Evolutionary conservation across 2,797 vertebrate species (phyloP).

Genomic region (Helicolenus hilgendorfi): DNA sequence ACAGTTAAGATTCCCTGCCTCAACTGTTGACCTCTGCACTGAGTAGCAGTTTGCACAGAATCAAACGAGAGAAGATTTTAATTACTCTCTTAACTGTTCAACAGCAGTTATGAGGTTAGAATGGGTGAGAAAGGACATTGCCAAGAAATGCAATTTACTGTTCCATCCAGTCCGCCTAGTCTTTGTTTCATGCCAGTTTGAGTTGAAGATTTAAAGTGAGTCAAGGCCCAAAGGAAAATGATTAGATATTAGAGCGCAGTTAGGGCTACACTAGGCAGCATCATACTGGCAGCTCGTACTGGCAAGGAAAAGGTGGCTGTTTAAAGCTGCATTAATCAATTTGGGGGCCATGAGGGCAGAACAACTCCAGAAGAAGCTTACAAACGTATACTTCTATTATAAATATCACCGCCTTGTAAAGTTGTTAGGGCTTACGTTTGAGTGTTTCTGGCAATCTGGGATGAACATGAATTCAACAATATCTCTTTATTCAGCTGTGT

Average conservation of each 20-base stretch:
- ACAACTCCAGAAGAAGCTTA: neutral
- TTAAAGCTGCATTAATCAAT: slow-evolving; percentile 33
- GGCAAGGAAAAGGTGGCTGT: neutral
- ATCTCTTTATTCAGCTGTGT: neutral
- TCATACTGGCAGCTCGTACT: slow-evolving; percentile 22
- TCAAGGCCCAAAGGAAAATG: slow-evolving; percentile 47
- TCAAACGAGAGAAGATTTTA: slow-evolving; percentile 79
- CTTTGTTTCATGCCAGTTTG: slow-evolving; percentile 58
- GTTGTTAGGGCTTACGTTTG: neutral
- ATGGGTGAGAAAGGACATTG: slow-evolving; percentile 20
- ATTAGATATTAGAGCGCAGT: slow-evolving; percentile 36
- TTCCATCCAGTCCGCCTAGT: slow-evolving; percentile 20
- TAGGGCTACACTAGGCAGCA: neutral
- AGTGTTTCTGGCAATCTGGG: neutral
- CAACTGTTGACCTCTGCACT: slow-evolving; percentile 69
- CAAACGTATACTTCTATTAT: neutral
- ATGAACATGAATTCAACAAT: neutral
- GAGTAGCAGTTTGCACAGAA: slow-evolving; percentile 60
- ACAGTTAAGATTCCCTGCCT: slow-evolving; percentile 74
- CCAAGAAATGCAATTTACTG: slow-evolving; percentile 57
- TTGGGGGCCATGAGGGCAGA: neutral
- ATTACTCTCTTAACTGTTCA: slow-evolving; percentile 63
- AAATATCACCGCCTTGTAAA: neutral
- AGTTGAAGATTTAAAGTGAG: slow-evolving; percentile 58
- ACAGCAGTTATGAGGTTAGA: slow-evolving; percentile 50